Evolutionary conservation across 1,140 invertebrate species (phyloP), one percentile per base, ranked within the genome.

Genomic region (Megathymus violae): DNA sequence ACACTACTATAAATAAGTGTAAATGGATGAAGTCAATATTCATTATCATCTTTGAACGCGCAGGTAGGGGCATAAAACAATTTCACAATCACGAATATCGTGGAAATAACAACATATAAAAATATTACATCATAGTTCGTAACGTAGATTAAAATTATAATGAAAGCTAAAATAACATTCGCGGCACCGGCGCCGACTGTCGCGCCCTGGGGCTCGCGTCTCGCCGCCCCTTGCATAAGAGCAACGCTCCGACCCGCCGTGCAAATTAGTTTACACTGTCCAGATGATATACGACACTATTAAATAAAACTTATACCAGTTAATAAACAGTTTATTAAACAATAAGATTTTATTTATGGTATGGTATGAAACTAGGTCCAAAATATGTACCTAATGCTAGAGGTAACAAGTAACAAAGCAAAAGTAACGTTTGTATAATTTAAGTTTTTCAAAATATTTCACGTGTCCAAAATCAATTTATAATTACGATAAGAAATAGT

Each of bases 121-220:
- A 78, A 81, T 77, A 78, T 80, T 77, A 80, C 79, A 72, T 77
- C 78, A 85, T 74, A 74, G 69, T 74, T 76, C 60, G 63, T 63
- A 66, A 68, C 27, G 7, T 62, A 65, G 75, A 84, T 81, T 77
- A 82, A 84, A 82, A 82, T 79, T 65, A 79, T 5, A 77, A 79
- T 78, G 65, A 76, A 77, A 68, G 54, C 72, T 71, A 75, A 79
- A 79, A 77, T 77, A 69, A 69, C 66, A 62, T 46, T 47, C 38
- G 68, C 47, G 69, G 68, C 68, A 64, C 61, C 69, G 17, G 58
- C 64, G 67, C 22, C 48, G 54, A 34, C 15, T 36, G 41, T 16
- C 43, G 43, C 9, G 19, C 48, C 13, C 25, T 7, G 13, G 7
- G 3, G 27, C 47, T 16, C 27, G 25, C 38, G 14, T 15, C 40